Percentiles rank a stretch among this genome's conserved stretches.
phyloP scores from a whole-genome alignment of 2,797 vertebrate genomes.

The Xerus rutilus region DNA sequence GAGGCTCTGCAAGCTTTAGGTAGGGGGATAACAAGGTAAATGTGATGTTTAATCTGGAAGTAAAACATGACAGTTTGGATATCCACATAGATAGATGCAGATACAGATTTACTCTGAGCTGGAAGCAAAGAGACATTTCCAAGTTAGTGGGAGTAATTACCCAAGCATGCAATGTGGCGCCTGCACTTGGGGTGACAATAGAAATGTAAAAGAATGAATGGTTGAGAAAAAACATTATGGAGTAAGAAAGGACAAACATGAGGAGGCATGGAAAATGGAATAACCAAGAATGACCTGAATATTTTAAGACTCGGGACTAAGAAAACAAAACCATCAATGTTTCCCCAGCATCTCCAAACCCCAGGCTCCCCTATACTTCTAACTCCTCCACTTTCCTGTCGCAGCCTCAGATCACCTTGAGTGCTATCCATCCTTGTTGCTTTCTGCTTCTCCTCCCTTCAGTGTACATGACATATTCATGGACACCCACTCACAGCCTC shows the following conservation, averaged over 20 bases:
- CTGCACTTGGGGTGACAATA: neutral
- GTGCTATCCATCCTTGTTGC: accelerated
- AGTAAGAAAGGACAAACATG: neutral
- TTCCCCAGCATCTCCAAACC: neutral
- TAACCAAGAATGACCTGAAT: neutral
- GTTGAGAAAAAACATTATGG: neutral
- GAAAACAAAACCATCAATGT: neutral
- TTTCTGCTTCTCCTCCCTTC: neutral
- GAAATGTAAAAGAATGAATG: neutral
- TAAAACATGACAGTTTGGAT: neutral
- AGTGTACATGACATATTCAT: accelerated
- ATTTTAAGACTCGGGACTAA: slow-evolving; percentile 9
- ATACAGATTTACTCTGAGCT: neutral
- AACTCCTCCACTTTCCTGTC: neutral
- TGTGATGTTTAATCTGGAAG: neutral
- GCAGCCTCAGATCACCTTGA: neutral
- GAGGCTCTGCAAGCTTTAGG: neutral
- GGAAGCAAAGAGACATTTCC: neutral
- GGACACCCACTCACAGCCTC: neutral
- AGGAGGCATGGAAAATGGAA: neutral
- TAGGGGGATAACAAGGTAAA: neutral
- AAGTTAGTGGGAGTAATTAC: neutral
- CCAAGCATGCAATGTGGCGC: neutral
- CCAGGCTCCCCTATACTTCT: neutral
- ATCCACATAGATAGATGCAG: neutral